phyloP scores from a whole-genome alignment of 2,113 vertebrate genomes.

The Geococcyx californianus region DNA sequence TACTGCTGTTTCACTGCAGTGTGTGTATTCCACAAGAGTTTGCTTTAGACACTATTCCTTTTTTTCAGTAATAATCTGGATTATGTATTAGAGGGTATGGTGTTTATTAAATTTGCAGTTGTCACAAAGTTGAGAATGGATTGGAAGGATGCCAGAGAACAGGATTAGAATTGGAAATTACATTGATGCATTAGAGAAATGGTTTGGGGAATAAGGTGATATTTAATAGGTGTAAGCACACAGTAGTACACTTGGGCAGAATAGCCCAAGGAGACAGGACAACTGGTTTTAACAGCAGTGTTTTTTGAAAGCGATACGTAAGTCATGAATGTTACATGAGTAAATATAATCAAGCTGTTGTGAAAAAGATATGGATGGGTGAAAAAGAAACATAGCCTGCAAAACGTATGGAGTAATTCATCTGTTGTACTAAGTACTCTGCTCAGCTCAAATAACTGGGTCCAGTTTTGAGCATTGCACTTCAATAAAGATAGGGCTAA shows the following conservation, averaged over 20 bases:
- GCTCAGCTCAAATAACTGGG: neutral
- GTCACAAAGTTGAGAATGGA: neutral
- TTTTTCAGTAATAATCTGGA: neutral
- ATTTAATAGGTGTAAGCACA: neutral
- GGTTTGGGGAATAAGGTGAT: neutral
- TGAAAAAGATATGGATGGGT: neutral
- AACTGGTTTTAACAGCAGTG: neutral
- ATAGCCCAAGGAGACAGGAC: neutral
- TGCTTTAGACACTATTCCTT: neutral
- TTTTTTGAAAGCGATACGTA: neutral
- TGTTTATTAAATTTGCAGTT: neutral
- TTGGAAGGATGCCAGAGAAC: neutral
- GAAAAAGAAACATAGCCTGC: neutral
- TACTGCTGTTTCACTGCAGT: neutral
- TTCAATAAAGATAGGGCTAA: neutral
- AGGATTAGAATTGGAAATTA: neutral
- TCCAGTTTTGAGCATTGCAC: neutral
- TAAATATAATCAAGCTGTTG: neutral
- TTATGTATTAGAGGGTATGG: neutral
- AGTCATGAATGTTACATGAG: neutral
- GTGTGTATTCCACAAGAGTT: neutral
- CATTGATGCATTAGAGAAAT: neutral
- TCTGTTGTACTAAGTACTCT: neutral
- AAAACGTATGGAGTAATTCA: neutral
- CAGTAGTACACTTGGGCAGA: neutral